Evolutionary conservation across 2,888 invertebrate species (phyloP).

Genomic region (Idaea biselata): DNA sequence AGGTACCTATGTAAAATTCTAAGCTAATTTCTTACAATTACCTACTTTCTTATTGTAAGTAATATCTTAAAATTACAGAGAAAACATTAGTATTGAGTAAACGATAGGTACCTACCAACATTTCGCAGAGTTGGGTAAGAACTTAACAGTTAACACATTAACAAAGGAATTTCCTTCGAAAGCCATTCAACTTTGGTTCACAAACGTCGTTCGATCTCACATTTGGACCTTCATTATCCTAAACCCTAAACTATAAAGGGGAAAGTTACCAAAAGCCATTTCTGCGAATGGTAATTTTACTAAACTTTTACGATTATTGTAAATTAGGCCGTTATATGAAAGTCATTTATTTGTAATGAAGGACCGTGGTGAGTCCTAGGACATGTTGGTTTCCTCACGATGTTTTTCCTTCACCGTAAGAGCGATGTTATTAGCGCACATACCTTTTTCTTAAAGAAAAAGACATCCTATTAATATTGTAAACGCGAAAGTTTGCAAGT

Average conservation of each 20-base stretch:
- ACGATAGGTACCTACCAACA: background rate
- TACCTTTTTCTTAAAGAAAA: no score
- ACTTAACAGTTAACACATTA: conserved; percentile 24
- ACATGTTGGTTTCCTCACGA: no score
- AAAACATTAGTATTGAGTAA: conserved; percentile 15
- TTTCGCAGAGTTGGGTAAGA: background rate
- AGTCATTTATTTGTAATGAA: conserved; percentile 24
- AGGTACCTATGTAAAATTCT: background rate
- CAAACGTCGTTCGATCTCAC: conserved; percentile 36
- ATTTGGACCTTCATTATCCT: conserved; percentile 38
- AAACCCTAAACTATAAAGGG: conserved; percentile 37
- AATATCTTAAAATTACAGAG: conserved; percentile 6
- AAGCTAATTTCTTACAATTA: background rate
- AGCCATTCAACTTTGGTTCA: conserved; percentile 36
- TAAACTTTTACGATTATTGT: conserved; percentile 37
- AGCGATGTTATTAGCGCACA: no score
- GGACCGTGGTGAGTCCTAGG: no score
- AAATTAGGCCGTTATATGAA: conserved; percentile 29
- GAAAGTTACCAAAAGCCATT: conserved; percentile 32
- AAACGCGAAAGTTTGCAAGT: no score
- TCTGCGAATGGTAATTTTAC: conserved; percentile 30
- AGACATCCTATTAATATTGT: no score
- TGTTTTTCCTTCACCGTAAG: no score
- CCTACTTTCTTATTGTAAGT: background rate
- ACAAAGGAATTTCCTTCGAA: conserved; percentile 23